Evolutionary conservation across 2,113 vertebrate genomes (phyloP).

Genomic region (Oxygymnocypris stewartii): DNA sequence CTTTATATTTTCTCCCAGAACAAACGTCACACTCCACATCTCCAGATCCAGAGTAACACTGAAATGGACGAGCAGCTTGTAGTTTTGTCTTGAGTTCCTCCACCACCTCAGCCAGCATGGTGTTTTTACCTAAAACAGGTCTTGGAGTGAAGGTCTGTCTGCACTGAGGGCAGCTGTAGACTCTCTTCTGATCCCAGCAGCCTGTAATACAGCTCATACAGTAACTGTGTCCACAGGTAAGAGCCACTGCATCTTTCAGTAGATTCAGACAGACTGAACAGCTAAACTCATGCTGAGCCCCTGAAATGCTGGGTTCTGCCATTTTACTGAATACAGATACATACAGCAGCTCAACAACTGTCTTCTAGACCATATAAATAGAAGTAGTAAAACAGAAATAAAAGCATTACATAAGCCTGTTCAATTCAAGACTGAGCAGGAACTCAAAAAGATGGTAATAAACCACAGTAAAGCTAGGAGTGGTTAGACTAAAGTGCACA

Average conservation of each 20-base stretch:
- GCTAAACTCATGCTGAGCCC: background rate
- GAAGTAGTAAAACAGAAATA: background rate
- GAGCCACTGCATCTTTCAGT: background rate
- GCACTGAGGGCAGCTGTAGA: background rate
- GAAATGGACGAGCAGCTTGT: background rate
- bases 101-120: background rate
- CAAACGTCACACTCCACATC: background rate
- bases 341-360: background rate
- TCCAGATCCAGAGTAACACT: background rate
- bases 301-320: background rate
- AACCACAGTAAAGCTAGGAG: background rate
- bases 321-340: conserved; percentile 11
- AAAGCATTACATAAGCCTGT: background rate
- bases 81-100: background rate
- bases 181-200: background rate
- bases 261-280: background rate
- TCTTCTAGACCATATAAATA: background rate
- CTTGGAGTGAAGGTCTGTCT: conserved; percentile 12
- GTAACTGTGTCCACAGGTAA: conserved; percentile 1
- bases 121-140: conserved; percentile 6
- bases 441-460: background rate
- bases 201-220: background rate
- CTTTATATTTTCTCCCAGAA: background rate
- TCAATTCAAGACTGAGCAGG: background rate
- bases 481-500: background rate